Evolutionary conservation across 1,140 invertebrate genomes (phyloP), one percentile per base, ranked within the genome.

Genomic region (Drosophila obscura): DNA sequence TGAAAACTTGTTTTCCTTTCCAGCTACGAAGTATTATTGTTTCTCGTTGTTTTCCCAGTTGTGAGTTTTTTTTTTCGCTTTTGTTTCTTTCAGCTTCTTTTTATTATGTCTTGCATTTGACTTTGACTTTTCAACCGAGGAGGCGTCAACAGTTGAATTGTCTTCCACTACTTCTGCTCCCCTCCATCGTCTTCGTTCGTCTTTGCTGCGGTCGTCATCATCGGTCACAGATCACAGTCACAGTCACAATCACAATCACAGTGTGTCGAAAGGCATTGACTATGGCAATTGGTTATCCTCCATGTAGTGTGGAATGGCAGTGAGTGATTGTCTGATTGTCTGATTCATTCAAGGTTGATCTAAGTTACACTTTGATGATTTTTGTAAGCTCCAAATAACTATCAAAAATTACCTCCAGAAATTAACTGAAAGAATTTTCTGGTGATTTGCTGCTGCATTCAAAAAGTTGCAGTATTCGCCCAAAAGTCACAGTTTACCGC

Each of bases 1-100:
- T 87, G 83, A 87, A 87, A 87, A 88, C 83, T 88, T 82, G 82
- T 87, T 87, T 81, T 87, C 62, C 77, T 85, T 75, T 85, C 64
- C 35, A 39, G 35, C 35, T 58, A 77, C 49, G 48, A 77, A 72
- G 74, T 73, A 56, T 57, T 78, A 59, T 84, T 65, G 64, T 80
- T 62, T 51, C 58, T 35, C 64, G 45, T 62, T 28, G 66, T 55
- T 74, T 39, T 39, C 35, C 68, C 58, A 60, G 52, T 53, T 24
- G 67, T 58, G 26, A 11, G 11, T 39, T 39, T 11, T 73, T 61
- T 73, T 69, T 35, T 71, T 75, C 7, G 26, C 26, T 28, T 0
- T 24, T 28, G 7, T 28, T 28, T 28, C 26, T 28, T 28, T 28
- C 26, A 28, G 26, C 26, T 28, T 28, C 35, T 57, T 55, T 77